Base-by-base conservation (phyloP, 2,113 vertebrate genomes). In the Megaceryle torquata region DNA sequence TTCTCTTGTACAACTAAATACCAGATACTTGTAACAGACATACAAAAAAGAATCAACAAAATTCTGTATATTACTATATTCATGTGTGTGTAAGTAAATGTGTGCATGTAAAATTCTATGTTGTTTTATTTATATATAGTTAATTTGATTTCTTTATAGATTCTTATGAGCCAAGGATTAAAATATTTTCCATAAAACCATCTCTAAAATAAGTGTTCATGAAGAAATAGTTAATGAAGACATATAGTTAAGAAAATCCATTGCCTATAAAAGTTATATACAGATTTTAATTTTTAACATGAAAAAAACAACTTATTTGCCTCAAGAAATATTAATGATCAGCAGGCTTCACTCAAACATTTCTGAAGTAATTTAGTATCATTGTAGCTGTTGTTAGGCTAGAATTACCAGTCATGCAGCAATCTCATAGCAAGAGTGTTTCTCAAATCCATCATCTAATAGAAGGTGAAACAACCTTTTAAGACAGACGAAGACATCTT, bases 201-300 rank as follows among this genome's bases (percentile, higher is more conserved):
- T 33, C 4, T 43, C 1, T 10, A 3, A 41, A 71, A 39, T 12
- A 19, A 22, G 0, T 16, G 2, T 29, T 57, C 6, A 13, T 39
- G 24, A 25, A 7, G 14, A 77, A 44, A 76, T n/a, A 33, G 5
- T 17, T 65, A 14, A 59, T 81, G 39, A 67, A 78, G 14, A 88
- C 57, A 71, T 57, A 61, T 51, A 82, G 53, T 56, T 0, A 84
- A 67, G n/a, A 61, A 60, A 44, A 75, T 59, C 6, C 12, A 35
- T 44, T 71, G 5, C 8, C 5, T 61, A 48, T 44, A 50, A 43
- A 57, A 75, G 13, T 75, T 28, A 50, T 51, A 17, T 59, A n/a
- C 3, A 29, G n/a, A 63, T 14, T 35, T 3, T 25, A 33, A 50
- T 67, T 88, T 84, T 71, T n/a, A 86, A 28, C 33, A 41, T 82